Evolutionary conservation across 2,797 vertebrate genomes (phyloP), one percentile per base, ranked within the genome.

Genomic region (Chloroceryle inda): DNA sequence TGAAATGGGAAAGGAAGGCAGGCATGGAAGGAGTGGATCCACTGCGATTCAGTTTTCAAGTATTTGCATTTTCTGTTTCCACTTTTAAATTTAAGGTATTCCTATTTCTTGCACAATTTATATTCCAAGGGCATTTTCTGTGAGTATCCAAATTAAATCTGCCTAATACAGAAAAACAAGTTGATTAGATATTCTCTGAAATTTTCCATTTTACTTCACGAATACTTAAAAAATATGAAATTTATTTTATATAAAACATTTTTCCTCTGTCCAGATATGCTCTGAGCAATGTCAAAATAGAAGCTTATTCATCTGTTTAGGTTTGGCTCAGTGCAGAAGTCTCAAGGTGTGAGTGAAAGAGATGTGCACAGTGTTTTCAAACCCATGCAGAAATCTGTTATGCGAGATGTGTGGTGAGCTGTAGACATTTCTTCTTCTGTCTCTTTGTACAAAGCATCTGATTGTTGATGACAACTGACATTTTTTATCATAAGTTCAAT

Each of bases 401-500:
- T 31, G 42, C 40, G 37, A 5, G 4, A 40, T 6, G 22, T 11
- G 45, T 58, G 71, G 66, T 7, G 16, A 50, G 47, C 69, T 64
- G 85, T 68, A 94, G 71, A 71, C 50, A 35, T 69, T 72, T 80
- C 73, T 72, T 80, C 73, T 76, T 33, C 44, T 68, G 45, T 82
- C 53, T 82, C n/a, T 77, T 52, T 87, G 42, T 50, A 14, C 69
- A 67, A 27, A 83, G 44, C 19, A 94, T 61, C 37, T 95, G 81
- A 94, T 95, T 71, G 74, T 13, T 89, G 73, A 94, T 89, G 83
- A 83, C 88, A 96, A 93, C 72, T 94, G 96, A 95, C 90, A 83
- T 87, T 95, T 95, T 88, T 93, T 96, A 94, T 94, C 62, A 31
- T 45, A 84, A 87, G 52, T 96, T 95, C 72, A 94, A 69, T 64